Evolutionary conservation across 1,140 invertebrate species (phyloP).

Genomic region (Rhizoglyphus robini): DNA sequence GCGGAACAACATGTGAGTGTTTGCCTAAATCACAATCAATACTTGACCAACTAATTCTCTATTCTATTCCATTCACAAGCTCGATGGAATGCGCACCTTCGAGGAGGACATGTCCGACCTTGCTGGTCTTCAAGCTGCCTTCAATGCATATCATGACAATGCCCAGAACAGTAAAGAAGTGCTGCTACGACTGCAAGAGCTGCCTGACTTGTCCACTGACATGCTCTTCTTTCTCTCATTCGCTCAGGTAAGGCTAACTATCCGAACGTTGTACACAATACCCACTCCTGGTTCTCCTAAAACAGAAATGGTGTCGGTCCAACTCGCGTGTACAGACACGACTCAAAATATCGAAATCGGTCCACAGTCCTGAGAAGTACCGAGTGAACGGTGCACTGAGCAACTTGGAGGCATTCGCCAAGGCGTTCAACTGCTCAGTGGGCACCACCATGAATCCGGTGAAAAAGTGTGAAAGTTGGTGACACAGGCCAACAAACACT

Average conservation of each 20-base stretch:
- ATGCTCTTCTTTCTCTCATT: conserved; percentile 17
- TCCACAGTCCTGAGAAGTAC: conserved; percentile 22
- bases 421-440: conserved; percentile 40
- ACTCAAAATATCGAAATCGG: conserved; percentile 21
- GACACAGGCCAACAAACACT: not conserved
- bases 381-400: conserved; percentile 30
- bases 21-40: not conserved
- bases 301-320: conserved; percentile 19
- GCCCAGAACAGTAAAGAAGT: not conserved
- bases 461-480: conserved; percentile 45
- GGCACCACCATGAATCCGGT: conserved; percentile 44
- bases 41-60: not conserved
- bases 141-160: conserved; percentile 3
- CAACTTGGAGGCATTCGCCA: conserved; percentile 44
- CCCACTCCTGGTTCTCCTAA: no score
- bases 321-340: not conserved
- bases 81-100: conserved; percentile 15
- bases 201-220: conserved; percentile 2
- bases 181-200: not conserved
- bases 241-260: conserved; percentile 3
- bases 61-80: not conserved
- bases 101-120: conserved; percentile 17
- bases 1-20: conserved; percentile 13
- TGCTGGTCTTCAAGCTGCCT: conserved; percentile 11
- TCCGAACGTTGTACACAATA: not conserved